These are phyloP conservation scores for Pseudeuparius sepicola DNA, from an alignment of 2,888 invertebrate species.

Conservation along the genomic window DNA sequence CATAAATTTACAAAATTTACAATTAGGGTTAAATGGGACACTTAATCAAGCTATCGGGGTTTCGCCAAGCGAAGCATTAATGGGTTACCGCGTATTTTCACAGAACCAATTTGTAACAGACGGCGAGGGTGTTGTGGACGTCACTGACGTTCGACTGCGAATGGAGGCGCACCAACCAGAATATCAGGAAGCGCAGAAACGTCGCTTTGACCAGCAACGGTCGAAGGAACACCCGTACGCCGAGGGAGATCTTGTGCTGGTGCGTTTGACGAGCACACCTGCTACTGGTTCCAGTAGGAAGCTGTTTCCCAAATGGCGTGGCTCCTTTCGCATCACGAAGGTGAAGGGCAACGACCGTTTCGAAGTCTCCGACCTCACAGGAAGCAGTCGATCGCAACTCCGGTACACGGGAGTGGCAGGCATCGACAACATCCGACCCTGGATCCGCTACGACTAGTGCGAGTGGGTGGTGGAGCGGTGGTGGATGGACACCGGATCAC, in stretches of 20 bases:
- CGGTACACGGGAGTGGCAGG: constrained; percentile 14
- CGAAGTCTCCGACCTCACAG: constrained; percentile 15
- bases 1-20: constrained; percentile 15
- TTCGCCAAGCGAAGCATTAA: constrained; percentile 16
- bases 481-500: too few species aligned
- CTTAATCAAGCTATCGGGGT: constrained; percentile 15
- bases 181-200: constrained; percentile 15
- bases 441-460: too few species aligned
- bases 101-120: background rate
- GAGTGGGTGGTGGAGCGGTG: too few species aligned
- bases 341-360: constrained; percentile 13
- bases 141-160: constrained; percentile 8
- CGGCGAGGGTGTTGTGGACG: constrained; percentile 7
- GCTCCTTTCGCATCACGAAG: constrained; percentile 13
- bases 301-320: constrained; percentile 14
- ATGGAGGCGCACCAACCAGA: constrained; percentile 3
- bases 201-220: constrained; percentile 11
- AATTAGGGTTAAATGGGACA: constrained; percentile 17
- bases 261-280: constrained; percentile 8
- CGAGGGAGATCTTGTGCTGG: constrained; percentile 12
- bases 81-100: constrained; percentile 16
- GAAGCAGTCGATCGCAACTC: constrained; percentile 12
- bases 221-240: constrained; percentile 3
- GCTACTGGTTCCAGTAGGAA: constrained; percentile 15
- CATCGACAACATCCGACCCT: constrained; percentile 14